phyloP scores from a whole-genome alignment of 2,113 vertebrate genomes.

The Tympanuchus pallidicinctus region DNA sequence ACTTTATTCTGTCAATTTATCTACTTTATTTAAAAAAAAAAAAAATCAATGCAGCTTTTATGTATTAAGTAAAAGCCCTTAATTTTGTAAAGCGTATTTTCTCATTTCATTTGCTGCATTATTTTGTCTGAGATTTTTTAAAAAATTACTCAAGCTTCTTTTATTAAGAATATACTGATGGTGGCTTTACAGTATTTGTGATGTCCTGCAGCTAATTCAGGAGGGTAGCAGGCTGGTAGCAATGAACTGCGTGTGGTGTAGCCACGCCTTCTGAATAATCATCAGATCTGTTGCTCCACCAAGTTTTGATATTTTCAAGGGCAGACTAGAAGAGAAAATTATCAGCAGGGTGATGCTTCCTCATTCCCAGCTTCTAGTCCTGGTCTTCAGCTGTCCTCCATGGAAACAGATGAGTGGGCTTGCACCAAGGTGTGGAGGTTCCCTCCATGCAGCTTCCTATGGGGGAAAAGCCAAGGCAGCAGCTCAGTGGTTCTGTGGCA shows the following conservation, averaged over 20 bases:
- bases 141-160: background rate
- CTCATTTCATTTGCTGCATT: background rate
- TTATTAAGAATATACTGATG: background rate
- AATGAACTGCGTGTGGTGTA: background rate
- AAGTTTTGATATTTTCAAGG: background rate
- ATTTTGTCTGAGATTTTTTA: background rate
- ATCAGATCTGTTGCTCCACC: background rate
- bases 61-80: background rate
- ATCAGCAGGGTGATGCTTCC: background rate
- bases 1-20: background rate
- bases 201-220: background rate
- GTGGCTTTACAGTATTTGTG: background rate
- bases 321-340: background rate
- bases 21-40: background rate
- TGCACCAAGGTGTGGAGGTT: background rate
- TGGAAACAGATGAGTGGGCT: background rate
- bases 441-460: background rate
- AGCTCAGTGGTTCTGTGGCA: accelerated
- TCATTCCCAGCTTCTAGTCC: background rate
- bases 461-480: background rate
- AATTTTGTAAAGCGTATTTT: background rate
- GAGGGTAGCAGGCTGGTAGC: background rate
- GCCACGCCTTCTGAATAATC: background rate
- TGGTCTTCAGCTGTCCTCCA: background rate
- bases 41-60: background rate